Evolutionary conservation across 2,797 vertebrate genomes (phyloP).

Genomic region (Enteromius unitaeniatus): DNA sequence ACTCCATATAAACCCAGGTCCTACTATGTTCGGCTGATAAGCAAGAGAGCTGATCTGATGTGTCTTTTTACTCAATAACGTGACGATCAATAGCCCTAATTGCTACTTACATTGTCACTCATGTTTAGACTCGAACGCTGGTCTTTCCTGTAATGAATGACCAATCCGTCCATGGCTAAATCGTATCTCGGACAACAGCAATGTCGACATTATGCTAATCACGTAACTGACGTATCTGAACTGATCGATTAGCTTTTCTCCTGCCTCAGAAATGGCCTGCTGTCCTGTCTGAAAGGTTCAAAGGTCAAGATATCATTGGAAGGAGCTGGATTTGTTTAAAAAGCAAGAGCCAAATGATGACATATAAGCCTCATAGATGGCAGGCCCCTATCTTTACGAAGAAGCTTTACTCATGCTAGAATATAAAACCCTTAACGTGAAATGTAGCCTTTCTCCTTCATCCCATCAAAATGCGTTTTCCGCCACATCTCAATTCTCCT

Average conservation of each 20-base stretch:
- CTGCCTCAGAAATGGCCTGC: constrained; percentile 59
- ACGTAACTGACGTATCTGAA: constrained; percentile 41
- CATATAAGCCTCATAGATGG: constrained; percentile 33
- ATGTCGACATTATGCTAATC: constrained; percentile 79
- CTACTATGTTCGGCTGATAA: constrained; percentile 42
- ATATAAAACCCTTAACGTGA: not conserved
- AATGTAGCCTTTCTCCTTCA: constrained; percentile 50
- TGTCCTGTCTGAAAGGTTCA: constrained; percentile 63
- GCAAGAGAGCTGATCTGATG: constrained; percentile 53
- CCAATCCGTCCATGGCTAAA: constrained; percentile 73
- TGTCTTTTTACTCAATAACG: constrained; percentile 72
- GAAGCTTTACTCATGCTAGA: constrained; percentile 13
- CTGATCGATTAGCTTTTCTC: constrained; percentile 44
- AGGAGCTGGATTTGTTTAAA: constrained; percentile 67
- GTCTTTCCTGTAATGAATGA: constrained; percentile 71
- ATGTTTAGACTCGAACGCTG: constrained; percentile 70
- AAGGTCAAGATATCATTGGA: constrained; percentile 69
- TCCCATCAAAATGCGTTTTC: constrained; percentile 58
- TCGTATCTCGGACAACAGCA: constrained; percentile 63
- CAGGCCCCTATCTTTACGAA: constrained; percentile 50
- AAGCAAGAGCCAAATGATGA: constrained; percentile 38
- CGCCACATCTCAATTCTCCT: constrained; percentile 58
- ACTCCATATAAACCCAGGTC: constrained; percentile 49
- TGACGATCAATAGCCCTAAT: constrained; percentile 78
- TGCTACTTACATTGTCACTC: constrained; percentile 76